Conservation (phyloP, 2,888 invertebrate genomes). For the Petrolisthes manimaculis region DNA sequence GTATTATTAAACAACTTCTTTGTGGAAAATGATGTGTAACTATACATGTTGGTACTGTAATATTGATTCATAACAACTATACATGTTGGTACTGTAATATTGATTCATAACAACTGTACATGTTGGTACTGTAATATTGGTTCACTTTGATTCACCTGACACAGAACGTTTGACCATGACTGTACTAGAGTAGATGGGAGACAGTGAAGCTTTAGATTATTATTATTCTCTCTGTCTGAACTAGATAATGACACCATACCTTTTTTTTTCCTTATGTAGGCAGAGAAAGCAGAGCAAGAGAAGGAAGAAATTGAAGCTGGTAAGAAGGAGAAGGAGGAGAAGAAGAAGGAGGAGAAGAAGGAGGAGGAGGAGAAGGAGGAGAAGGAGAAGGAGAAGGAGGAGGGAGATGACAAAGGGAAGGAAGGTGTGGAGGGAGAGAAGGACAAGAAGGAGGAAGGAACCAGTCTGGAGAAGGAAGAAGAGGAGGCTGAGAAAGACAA, state of each 20-base stretch:
- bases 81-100: too few species aligned
- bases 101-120: too few species aligned
- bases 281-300: constrained; percentile 45
- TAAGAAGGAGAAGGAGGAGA: constrained; percentile 14
- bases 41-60: too few species aligned
- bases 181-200: too few species aligned
- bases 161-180: too few species aligned
- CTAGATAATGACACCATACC: not conserved
- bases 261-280: constrained; percentile 18
- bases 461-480: constrained; percentile 4
- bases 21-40: too few species aligned
- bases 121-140: too few species aligned
- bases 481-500: not conserved
- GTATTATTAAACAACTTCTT: too few species aligned
- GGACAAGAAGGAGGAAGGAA: constrained; percentile 7
- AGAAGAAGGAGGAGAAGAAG: constrained; percentile 13
- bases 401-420: not conserved
- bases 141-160: too few species aligned
- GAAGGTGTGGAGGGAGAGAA: constrained; percentile 6
- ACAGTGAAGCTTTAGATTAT: too few species aligned
- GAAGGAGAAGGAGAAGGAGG: not conserved
- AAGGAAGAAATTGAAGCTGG: constrained; percentile 18
- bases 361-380: constrained; percentile 2
- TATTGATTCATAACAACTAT: too few species aligned
- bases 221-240: too few species aligned